Evolutionary conservation across 2,888 invertebrate genomes (phyloP).

Genomic region (Trichacis sp.): DNA sequence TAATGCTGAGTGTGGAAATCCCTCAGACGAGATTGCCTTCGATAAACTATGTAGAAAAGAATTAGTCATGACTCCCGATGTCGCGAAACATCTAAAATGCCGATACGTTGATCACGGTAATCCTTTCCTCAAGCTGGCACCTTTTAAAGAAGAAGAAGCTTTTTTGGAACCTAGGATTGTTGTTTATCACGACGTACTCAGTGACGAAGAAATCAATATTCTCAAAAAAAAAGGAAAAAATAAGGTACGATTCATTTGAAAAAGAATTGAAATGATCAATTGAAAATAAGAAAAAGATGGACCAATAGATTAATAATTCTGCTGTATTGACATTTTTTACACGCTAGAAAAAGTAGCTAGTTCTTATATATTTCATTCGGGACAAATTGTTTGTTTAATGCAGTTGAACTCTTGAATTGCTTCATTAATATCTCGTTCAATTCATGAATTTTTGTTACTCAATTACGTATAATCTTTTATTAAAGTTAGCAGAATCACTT

Average conservation of each 20-base stretch:
- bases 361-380: too few relatives aligned
- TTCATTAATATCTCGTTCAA: too few relatives aligned
- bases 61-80: constrained; percentile 71
- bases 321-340: too few relatives aligned
- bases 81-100: constrained; percentile 76
- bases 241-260: constrained; percentile 74
- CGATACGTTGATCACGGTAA: constrained; percentile 78
- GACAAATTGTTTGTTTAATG: too few relatives aligned
- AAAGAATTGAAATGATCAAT: too few relatives aligned
- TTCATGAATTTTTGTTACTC: too few relatives aligned
- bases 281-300: background rate
- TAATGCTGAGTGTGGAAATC: constrained; percentile 61
- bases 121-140: constrained; percentile 82
- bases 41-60: constrained; percentile 87
- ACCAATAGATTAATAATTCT: too few relatives aligned
- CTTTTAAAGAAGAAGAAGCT: constrained; percentile 87
- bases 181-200: constrained; percentile 88
- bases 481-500: background rate
- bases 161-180: constrained; percentile 83
- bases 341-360: too few relatives aligned
- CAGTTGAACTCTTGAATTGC: too few relatives aligned
- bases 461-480: too few relatives aligned
- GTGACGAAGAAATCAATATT: constrained; percentile 86
- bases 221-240: constrained; percentile 89
- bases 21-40: constrained; percentile 75